Conservation (phyloP, 1,140 invertebrate genomes). For the Heliconius melpomene region DNA sequence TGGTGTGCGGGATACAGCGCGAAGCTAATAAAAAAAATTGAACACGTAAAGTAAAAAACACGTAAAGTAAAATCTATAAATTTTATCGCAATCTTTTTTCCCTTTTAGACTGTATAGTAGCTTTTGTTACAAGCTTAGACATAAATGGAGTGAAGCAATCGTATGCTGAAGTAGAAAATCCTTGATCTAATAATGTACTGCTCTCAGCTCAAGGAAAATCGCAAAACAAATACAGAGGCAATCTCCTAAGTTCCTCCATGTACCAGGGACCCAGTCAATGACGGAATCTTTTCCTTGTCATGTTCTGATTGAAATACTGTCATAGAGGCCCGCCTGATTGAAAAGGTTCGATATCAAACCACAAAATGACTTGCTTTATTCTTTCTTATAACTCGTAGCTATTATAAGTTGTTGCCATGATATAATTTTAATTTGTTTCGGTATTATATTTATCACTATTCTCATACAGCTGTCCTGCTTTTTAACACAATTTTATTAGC, state of each 20-base stretch:
- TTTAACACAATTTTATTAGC: too few species aligned
- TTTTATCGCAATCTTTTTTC: neutral
- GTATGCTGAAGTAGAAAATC: conserved; percentile 22
- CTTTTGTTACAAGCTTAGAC: conserved; percentile 16
- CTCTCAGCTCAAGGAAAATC: conserved; percentile 29
- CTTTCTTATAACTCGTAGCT: neutral
- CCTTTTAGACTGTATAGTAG: neutral
- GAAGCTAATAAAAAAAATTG: too few species aligned
- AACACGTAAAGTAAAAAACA: too few species aligned
- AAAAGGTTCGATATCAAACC: conserved; percentile 12
- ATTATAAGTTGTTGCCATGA: neutral
- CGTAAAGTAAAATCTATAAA: neutral
- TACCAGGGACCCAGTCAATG: conserved; percentile 16
- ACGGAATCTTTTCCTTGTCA: conserved; percentile 32
- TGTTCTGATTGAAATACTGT: conserved; percentile 31
- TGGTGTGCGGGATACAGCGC: too few species aligned
- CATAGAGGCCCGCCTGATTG: conserved; percentile 22
- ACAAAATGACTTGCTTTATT: conserved; percentile 1
- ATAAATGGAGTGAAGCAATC: conserved; percentile 16
- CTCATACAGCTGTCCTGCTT: neutral
- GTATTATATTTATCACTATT: neutral
- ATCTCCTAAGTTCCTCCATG: conserved; percentile 24
- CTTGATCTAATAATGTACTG: conserved; percentile 26
- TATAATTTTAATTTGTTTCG: neutral
- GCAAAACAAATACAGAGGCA: conserved; percentile 31